phyloP scores from a whole-genome alignment of 2,113 vertebrate species.

The Tringa solitaria region DNA sequence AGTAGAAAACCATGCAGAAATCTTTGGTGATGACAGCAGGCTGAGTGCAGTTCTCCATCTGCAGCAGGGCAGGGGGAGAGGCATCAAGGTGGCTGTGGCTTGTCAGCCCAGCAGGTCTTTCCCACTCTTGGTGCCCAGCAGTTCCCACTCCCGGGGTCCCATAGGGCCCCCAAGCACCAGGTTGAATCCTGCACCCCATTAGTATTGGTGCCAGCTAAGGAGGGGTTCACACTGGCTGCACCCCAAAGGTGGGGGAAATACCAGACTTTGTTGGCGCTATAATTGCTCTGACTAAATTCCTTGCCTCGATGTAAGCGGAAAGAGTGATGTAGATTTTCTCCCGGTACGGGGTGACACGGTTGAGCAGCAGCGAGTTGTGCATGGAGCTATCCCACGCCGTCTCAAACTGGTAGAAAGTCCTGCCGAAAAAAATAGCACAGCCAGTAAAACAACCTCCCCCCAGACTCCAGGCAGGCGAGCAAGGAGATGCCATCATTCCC shows the following conservation, averaged over 20 bases:
- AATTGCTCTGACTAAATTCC: neutral
- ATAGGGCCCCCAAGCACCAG: neutral
- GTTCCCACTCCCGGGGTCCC: neutral
- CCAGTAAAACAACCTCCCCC: neutral
- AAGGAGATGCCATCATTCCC: neutral
- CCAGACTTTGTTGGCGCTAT: neutral
- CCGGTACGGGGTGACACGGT: constrained; percentile 92
- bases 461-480: neutral
- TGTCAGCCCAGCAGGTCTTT: neutral
- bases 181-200: neutral
- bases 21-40: constrained; percentile 96
- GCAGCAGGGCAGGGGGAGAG: neutral
- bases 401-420: constrained; percentile 96
- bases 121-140: neutral
- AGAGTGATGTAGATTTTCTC: constrained; percentile 99
- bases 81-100: neutral
- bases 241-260: neutral
- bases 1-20: constrained; percentile 98
- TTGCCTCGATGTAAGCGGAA: constrained; percentile 94
- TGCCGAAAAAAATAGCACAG: constrained; percentile 56
- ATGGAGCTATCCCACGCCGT: constrained; percentile 98
- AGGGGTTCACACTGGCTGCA: neutral
- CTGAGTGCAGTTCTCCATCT: constrained; percentile 97
- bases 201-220: neutral
- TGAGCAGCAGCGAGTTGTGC: constrained; percentile 96